Evolutionary conservation across 2,797 vertebrate genomes (phyloP).

Genomic region (Phyllotis vaccarum): DNA sequence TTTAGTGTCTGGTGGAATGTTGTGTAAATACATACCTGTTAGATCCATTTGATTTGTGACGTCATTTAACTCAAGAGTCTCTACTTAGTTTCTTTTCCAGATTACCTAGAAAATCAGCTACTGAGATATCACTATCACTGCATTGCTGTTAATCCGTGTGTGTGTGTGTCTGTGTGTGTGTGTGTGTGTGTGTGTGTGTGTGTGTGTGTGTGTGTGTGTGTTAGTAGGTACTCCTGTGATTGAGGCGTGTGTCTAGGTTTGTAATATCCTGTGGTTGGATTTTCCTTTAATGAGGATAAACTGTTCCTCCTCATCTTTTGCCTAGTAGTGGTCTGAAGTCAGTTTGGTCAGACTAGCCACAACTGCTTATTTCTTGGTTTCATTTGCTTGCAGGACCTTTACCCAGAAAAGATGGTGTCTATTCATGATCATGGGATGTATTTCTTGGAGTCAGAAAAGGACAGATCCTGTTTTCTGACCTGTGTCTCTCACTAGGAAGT

Average conservation of each 20-base stretch:
- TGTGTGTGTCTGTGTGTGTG: not conserved
- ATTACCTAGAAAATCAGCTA: not conserved
- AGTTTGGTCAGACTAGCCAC: not conserved
- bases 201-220: not conserved
- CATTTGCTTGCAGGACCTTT: not conserved
- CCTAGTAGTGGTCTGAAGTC: not conserved
- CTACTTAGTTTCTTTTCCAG: not conserved
- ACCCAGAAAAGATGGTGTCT: not conserved
- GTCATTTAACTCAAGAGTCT: not conserved
- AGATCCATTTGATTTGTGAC: not conserved
- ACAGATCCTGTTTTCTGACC: not conserved
- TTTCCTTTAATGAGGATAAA: not conserved
- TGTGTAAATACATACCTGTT: not conserved
- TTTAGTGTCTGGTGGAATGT: not conserved
- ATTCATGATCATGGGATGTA: not conserved
- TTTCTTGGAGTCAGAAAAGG: not conserved
- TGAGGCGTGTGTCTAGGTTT: not conserved
- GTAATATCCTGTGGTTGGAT: not conserved
- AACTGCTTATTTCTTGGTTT: not conserved
- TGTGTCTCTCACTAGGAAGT: not conserved
- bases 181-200: not conserved
- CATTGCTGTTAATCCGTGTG: not conserved
- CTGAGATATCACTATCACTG: not conserved
- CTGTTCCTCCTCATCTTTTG: not conserved
- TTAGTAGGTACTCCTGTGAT: not conserved